These are phyloP conservation scores for Crypturellus tataupa DNA, from an alignment of 2,797 vertebrate species.

Conservation along the genomic window DNA sequence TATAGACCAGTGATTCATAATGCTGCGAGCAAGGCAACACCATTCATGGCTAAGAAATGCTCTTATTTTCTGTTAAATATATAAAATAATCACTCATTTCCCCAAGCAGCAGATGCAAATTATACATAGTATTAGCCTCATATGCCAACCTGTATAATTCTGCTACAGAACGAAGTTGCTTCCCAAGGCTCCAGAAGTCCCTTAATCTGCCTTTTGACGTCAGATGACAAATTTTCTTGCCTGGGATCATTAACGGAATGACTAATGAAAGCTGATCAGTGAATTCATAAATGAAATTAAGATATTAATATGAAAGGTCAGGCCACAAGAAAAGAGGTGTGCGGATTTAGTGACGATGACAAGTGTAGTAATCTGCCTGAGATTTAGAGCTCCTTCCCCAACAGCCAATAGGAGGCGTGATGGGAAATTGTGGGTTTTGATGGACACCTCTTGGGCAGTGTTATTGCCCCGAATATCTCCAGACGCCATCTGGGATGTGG, in stretches of 20 bases:
- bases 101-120: constrained; percentile 53
- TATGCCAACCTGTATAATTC: constrained; percentile 1
- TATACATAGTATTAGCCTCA: constrained; percentile 18
- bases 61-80: constrained; percentile 70
- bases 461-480: neutral
- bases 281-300: constrained; percentile 70
- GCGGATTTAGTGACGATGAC: constrained; percentile 37
- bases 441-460: neutral
- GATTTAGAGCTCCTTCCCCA: constrained; percentile 27
- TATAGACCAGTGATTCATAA: constrained; percentile 60
- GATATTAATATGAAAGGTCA: constrained; percentile 50
- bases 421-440: constrained; percentile 17
- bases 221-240: constrained; percentile 61
- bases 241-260: constrained; percentile 41
- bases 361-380: neutral
- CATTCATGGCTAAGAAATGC: constrained; percentile 18
- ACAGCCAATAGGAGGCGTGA: neutral
- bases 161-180: neutral
- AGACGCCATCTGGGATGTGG: neutral
- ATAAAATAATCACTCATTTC: constrained; percentile 50
- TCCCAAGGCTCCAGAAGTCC: constrained; percentile 26
- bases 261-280: constrained; percentile 63
- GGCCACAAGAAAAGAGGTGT: neutral
- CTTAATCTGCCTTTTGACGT: constrained; percentile 64
- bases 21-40: constrained; percentile 1